A percentile compares a stretch with the other conserved stretches of the same genome.
phyloP scores from a whole-genome alignment of 2,888 invertebrate species.

The Carterocephalus palaemon region DNA sequence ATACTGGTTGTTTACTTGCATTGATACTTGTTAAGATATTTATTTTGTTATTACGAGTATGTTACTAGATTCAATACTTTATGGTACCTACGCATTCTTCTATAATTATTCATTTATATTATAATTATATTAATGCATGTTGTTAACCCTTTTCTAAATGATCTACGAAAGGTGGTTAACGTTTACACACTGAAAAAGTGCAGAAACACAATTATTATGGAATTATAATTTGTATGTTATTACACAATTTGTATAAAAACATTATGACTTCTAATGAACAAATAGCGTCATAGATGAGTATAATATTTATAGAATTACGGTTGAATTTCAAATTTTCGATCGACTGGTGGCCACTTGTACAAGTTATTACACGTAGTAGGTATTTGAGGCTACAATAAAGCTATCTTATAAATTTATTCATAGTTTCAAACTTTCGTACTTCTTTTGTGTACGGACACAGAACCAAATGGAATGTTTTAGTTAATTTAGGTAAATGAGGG shows the following conservation, averaged over 20 bases:
- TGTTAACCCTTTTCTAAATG: no score
- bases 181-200: background rate
- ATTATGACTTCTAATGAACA: constrained; percentile 16
- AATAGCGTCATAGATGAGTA: background rate
- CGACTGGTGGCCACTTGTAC: no score
- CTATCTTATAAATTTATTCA: no score
- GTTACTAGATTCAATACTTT: background rate
- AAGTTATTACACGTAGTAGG: no score
- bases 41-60: background rate
- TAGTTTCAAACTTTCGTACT: no score
- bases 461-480: no score
- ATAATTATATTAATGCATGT: no score
- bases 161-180: no score
- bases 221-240: constrained; percentile 19
- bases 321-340: no score
- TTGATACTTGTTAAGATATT: background rate
- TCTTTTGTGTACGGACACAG: no score
- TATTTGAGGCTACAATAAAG: no score
- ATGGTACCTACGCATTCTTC: background rate
- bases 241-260: background rate
- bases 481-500: constrained; percentile 29
- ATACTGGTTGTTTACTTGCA: background rate
- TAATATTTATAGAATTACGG: no score
- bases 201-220: background rate
- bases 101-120: background rate